phyloP scores from a whole-genome alignment of 2,888 invertebrate species.

The Germaria angustata region DNA sequence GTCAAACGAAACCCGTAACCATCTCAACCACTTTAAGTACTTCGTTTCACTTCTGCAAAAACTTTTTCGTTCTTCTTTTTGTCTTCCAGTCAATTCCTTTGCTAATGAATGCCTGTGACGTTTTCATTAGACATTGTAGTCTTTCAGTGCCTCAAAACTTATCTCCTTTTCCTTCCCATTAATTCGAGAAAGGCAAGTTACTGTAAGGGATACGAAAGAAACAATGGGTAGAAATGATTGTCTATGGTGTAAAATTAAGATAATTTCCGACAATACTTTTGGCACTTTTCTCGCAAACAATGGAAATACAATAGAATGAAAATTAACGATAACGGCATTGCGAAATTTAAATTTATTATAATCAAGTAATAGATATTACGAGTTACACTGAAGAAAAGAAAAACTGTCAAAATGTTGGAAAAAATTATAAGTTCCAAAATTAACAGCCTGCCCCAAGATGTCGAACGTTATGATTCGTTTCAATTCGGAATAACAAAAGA shows the following conservation, averaged over 20 bases:
- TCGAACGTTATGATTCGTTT: too few species aligned
- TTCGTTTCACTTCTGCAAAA: neutral
- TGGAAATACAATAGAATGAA: neutral
- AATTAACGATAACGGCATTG: conserved; percentile 1
- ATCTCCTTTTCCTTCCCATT: neutral
- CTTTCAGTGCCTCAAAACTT: neutral
- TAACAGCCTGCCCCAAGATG: too few species aligned
- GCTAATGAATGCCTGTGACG: conserved; percentile 33
- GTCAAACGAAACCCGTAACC: neutral
- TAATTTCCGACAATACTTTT: conserved; percentile 40
- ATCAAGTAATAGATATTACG: neutral
- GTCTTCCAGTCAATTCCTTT: neutral
- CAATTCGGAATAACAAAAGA: too few species aligned
- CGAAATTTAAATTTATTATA: conserved; percentile 4
- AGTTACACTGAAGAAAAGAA: neutral
- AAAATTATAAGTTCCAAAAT: too few species aligned
- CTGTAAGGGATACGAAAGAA: neutral
- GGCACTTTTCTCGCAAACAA: neutral
- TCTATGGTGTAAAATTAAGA: conserved; percentile 21
- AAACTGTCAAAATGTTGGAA: too few species aligned
- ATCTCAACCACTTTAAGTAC: conserved; percentile 18
- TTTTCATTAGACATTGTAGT: conserved; percentile 19
- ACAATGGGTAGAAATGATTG: neutral
- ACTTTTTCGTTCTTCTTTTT: neutral
- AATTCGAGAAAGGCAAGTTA: conserved; percentile 13